Evolutionary conservation across 2,113 vertebrate species (phyloP).

Genomic region (Rhinichthys klamathensis): DNA sequence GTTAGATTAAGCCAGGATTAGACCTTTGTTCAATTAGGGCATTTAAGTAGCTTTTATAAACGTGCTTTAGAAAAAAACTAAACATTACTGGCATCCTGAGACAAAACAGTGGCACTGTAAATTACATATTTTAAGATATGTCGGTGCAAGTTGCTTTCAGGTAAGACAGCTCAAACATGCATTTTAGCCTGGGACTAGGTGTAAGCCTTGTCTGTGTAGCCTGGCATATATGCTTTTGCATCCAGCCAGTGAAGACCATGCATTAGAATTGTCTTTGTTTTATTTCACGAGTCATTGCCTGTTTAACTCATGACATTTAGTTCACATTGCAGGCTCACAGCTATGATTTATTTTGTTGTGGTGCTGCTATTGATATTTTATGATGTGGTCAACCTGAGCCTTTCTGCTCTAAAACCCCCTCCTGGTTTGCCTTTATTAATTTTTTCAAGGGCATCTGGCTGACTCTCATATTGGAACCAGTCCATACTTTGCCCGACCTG

Average conservation of each 20-base stretch:
- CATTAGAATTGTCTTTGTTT: neutral
- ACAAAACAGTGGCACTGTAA: too few species aligned
- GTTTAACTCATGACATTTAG: neutral
- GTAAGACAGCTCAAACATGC: too few species aligned
- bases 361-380: constrained; percentile 2
- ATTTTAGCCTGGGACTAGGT: too few species aligned
- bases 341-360: neutral
- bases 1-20: too few species aligned
- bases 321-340: neutral
- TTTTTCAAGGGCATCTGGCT: constrained; percentile 47
- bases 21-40: too few species aligned
- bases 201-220: too few species aligned
- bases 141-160: too few species aligned
- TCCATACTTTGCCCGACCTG: constrained; percentile 19
- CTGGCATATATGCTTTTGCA: neutral
- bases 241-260: neutral
- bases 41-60: too few species aligned
- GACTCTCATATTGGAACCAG: constrained; percentile 16
- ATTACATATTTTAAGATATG: too few species aligned
- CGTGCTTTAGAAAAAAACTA: too few species aligned
- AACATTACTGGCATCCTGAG: too few species aligned
- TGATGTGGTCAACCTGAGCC: neutral
- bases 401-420: neutral
- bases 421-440: constrained; percentile 34
- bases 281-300: neutral